phyloP scores from a whole-genome alignment of 2,888 invertebrate genomes.

The Agonopterix arenella region DNA sequence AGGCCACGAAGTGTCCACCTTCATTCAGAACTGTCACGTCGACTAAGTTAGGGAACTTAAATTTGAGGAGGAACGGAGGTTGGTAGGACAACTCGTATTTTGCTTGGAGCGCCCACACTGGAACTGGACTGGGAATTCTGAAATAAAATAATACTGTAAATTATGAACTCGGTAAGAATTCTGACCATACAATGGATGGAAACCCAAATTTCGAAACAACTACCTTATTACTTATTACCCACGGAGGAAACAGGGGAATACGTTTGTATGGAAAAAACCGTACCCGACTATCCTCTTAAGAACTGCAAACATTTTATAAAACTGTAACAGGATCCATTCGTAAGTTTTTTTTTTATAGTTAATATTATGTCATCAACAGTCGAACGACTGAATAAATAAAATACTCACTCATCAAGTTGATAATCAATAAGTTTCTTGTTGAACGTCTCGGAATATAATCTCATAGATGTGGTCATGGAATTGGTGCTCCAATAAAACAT shows the following conservation, averaged over 20 bases:
- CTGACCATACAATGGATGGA: no score
- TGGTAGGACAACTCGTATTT: slow-evolving; percentile 81
- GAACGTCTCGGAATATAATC: slow-evolving; percentile 83
- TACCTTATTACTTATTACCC: no score
- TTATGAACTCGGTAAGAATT: no score
- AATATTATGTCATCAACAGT: no score
- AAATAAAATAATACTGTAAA: slow-evolving; percentile 7
- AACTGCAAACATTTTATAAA: no score
- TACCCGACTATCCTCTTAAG: no score
- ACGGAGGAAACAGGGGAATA: no score
- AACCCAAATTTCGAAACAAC: no score
- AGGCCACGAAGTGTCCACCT: slow-evolving; percentile 92
- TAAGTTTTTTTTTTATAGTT: no score
- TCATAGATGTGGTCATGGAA: slow-evolving; percentile 83
- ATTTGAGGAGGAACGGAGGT: slow-evolving; percentile 75
- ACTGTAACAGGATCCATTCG: no score
- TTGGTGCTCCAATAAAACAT: slow-evolving; percentile 90
- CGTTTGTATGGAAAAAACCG: no score
- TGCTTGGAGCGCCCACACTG: slow-evolving; percentile 81
- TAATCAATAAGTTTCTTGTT: slow-evolving; percentile 30
- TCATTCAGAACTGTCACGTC: slow-evolving; percentile 76
- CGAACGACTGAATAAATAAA: background rate
- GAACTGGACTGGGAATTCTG: slow-evolving; percentile 81
- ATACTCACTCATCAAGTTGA: slow-evolving; percentile 61
- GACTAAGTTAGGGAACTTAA: slow-evolving; percentile 80